Base-by-base conservation (phyloP, 2,888 invertebrate species). In the Rhingia rostrata region DNA sequence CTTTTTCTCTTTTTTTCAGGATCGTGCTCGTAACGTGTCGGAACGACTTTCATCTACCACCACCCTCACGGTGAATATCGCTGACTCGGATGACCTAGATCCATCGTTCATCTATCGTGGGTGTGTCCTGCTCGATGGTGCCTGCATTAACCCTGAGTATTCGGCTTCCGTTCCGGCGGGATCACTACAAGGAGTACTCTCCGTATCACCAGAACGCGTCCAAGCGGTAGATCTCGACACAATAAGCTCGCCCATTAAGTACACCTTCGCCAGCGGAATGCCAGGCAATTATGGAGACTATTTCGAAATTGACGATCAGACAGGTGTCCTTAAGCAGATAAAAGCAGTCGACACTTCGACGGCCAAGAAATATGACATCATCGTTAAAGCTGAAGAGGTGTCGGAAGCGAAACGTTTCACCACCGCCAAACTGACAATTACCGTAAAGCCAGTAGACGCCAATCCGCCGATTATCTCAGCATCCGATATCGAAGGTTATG, bases 161-260 rank as follows among this genome's bases (percentile, higher is more conserved):
- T 94, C 94, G 12, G 95, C 96, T 69, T 95, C 94, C 86, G 97
- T 97, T 91, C 94, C 95, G 92, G 88, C 88, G 87, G 97, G 97
- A 0, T 95, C 96, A 0, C 92, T 97, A 86, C 95, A 97, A 58
- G 97, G 97, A 1, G 95, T 97, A 32, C 93, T 98, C 30, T 95
- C 95, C 77, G 94, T 97, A 22, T 94, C 94, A 39, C 97, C 97
- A 0, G 97, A 97, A 89, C 95, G 96, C 90, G 97, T 98, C 82
- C 96, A 97, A 92, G 97, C 97, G 0, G 95, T 96, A 0, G 97
- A 98, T 91, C 95, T 96, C 94, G 97, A 97, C 89, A 96, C 97
- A 0, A 93, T 97, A 53, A 96, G 96, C 89, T 94, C 96, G 0
- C 94, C 95, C 0, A 97, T 98, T 82, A 93, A 93, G 66, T 97